These are phyloP conservation scores for Pelvicachromis taeniatus DNA, from an alignment of 2,113 vertebrate genomes.

Conservation along the genomic window DNA sequence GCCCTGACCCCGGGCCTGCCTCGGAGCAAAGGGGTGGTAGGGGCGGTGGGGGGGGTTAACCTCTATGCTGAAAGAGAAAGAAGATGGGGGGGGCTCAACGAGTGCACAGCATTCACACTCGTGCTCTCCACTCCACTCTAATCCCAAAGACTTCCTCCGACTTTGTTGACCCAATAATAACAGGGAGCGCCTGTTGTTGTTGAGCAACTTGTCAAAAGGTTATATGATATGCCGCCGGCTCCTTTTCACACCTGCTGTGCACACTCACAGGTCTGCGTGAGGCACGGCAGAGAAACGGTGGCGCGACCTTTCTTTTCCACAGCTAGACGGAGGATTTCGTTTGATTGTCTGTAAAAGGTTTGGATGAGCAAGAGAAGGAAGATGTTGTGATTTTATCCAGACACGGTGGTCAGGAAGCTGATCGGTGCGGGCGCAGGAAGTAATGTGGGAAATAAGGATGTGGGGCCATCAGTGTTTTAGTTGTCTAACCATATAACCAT, in stretches of 20 bases:
- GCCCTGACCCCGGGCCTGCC: constrained; percentile 68
- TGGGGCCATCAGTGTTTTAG: neutral
- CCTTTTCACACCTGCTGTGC: constrained; percentile 60
- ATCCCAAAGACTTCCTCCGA: constrained; percentile 61
- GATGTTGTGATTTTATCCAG: neutral
- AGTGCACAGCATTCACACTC: constrained; percentile 40
- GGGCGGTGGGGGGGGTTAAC: constrained; percentile 59
- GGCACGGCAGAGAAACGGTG: neutral
- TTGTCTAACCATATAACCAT: neutral
- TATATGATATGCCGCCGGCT: constrained; percentile 44
- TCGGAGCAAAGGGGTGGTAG: constrained; percentile 45
- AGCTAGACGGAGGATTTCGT: neutral
- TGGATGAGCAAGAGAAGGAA: neutral
- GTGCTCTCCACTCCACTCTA: constrained; percentile 50
- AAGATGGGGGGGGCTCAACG: neutral
- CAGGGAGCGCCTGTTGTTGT: constrained; percentile 57
- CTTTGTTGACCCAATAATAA: constrained; percentile 71
- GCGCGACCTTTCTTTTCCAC: neutral
- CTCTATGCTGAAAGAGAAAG: constrained; percentile 51
- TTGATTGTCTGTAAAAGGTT: neutral
- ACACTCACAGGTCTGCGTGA: constrained; percentile 28
- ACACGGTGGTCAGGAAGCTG: neutral
- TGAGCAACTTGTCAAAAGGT: constrained; percentile 64
- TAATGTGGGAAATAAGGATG: neutral
- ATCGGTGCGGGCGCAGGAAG: neutral